Conservation (phyloP, 2,113 vertebrate genomes). For the Glaucomys volans region DNA sequence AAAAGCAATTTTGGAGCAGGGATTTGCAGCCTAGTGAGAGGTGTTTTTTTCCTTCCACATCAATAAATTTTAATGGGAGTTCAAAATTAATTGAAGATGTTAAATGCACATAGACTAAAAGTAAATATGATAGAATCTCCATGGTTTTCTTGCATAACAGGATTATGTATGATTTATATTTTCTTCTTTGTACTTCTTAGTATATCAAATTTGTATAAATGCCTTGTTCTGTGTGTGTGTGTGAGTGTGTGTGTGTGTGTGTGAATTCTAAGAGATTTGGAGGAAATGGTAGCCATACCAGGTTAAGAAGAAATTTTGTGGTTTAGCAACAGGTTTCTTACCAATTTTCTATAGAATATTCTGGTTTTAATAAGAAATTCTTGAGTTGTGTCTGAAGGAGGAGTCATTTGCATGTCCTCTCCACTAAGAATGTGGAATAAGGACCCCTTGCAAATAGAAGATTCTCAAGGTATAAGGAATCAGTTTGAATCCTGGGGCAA, state of each 20-base stretch:
- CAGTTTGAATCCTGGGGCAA: background rate
- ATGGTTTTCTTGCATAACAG: background rate
- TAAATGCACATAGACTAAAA: background rate
- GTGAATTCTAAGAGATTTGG: background rate
- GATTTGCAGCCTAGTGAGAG: background rate
- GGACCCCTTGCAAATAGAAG: background rate
- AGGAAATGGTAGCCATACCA: background rate
- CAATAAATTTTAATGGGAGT: conserved; percentile 38
- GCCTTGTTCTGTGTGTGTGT: background rate
- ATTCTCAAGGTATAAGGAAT: background rate
- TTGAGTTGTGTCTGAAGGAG: background rate
- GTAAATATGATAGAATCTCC: background rate
- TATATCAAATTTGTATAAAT: background rate
- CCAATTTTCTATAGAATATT: background rate
- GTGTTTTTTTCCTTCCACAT: background rate
- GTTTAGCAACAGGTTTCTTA: background rate
- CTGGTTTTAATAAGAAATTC: conserved; percentile 8
- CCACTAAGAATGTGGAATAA: background rate
- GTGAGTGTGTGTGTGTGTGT: background rate
- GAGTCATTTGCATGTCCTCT: background rate
- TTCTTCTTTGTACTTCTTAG: conserved; percentile 2
- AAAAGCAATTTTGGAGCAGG: conserved; percentile 35
- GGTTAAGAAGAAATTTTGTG: conserved; percentile 6
- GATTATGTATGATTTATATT: background rate
- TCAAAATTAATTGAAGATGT: background rate